Percentiles rank a stretch among this genome's conserved stretches.
Conservation (phyloP, 2,113 vertebrate genomes). For the Thryonomys swinderianus region DNA sequence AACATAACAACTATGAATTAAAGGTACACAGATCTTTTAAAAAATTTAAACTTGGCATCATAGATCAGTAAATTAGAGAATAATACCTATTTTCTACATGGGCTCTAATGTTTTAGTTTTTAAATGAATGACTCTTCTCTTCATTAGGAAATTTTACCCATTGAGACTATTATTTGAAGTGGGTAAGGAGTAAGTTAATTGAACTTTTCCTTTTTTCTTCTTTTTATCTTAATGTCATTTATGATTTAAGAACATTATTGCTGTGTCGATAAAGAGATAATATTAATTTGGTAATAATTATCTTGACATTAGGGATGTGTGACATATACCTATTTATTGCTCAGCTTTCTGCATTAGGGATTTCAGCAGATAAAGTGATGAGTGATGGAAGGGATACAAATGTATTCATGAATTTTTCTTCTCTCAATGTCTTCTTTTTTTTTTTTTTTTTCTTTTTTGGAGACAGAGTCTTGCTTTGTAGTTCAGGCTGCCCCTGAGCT, state of each 20-base stretch:
- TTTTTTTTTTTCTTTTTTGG: too few relatives aligned
- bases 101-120: neutral
- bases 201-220: neutral
- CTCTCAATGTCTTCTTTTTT: constrained; percentile 32
- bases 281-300: constrained; percentile 10
- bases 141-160: neutral
- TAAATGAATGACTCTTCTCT: neutral
- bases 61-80: neutral
- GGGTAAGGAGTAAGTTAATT: neutral
- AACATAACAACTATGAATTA: neutral
- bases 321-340: neutral
- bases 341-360: neutral
- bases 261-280: neutral
- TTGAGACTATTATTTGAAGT: neutral
- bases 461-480: too few relatives aligned
- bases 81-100: neutral
- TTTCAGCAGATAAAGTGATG: neutral
- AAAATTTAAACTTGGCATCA: neutral
- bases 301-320: neutral
- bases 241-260: neutral
- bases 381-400: neutral
- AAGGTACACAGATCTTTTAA: neutral
- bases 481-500: too few relatives aligned
- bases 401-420: constrained; percentile 1
- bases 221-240: neutral